Percentiles rank a stretch among this genome's conserved stretches.
Evolutionary conservation across 1,140 invertebrate genomes (phyloP).

Genomic region (Sogatella furcifera): DNA sequence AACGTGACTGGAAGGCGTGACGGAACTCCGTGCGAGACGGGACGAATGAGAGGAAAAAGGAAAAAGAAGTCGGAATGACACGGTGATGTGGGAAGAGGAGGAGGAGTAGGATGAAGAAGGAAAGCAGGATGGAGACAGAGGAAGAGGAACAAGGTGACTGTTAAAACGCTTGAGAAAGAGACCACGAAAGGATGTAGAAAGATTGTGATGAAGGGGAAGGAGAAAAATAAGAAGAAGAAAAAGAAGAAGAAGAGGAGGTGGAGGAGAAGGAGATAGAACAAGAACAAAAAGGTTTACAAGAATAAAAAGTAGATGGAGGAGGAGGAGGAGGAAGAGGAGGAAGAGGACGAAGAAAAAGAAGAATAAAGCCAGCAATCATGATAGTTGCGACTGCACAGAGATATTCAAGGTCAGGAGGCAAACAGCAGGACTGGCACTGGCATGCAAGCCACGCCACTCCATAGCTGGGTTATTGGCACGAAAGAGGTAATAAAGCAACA

Average conservation of each 20-base stretch:
- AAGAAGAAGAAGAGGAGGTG: not conserved
- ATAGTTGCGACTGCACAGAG: no score
- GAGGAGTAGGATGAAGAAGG: not conserved
- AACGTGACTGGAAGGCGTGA: not conserved
- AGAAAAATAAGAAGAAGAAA: not conserved
- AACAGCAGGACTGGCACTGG: no score
- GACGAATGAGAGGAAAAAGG: not conserved
- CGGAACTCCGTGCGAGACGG: not conserved
- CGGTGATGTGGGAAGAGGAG: not conserved
- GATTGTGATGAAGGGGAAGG: not conserved
- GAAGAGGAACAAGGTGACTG: not conserved
- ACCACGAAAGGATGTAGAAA: not conserved
- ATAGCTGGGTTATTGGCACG: no score
- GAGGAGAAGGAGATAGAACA: not conserved
- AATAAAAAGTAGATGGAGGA: not conserved
- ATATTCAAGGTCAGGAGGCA: no score
- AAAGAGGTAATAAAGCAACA: no score
- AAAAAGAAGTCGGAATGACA: not conserved
- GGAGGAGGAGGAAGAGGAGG: not conserved
- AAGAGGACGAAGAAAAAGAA: not conserved
- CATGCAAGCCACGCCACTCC: no score
- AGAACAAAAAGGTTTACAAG: not conserved
- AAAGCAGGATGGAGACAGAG: not conserved
- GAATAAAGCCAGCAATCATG: no score
- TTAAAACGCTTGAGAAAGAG: not conserved